Conservation (phyloP, 2,113 vertebrate genomes). For the Lasiurus borealis region DNA sequence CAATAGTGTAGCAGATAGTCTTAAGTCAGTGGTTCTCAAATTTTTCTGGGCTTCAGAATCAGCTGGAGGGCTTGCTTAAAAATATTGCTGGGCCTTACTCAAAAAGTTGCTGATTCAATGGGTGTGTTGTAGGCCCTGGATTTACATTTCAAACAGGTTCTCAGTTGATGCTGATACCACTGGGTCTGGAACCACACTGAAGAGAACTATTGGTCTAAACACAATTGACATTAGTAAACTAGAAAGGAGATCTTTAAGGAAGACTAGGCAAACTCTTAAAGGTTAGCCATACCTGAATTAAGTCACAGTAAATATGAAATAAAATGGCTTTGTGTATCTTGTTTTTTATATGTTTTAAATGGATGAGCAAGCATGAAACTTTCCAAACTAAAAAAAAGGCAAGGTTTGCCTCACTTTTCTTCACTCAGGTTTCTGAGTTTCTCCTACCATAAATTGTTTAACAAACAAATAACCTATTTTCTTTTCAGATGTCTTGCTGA, state of each 20-base stretch:
- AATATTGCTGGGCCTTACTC: neutral
- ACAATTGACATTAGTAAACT: conserved; percentile 20
- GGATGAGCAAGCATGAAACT: neutral
- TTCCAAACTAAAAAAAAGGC: neutral
- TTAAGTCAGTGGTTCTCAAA: neutral
- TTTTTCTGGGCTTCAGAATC: neutral
- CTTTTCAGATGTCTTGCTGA: conserved; percentile 3
- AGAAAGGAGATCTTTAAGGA: conserved; percentile 24
- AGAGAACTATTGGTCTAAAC: conserved; percentile 14
- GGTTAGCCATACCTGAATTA: conserved; percentile 3
- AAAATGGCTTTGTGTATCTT: conserved; percentile 20
- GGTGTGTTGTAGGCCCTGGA: neutral
- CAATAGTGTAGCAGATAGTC: neutral
- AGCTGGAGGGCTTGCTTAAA: neutral
- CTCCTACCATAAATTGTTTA: neutral
- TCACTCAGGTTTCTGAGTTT: neutral
- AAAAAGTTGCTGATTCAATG: neutral
- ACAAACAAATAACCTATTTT: conserved; percentile 12
- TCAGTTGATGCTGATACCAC: neutral
- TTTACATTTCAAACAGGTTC: conserved; percentile 12
- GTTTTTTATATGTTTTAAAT: conserved; percentile 18
- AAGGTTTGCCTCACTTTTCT: neutral
- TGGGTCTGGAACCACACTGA: neutral
- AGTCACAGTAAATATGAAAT: neutral
- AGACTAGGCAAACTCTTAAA: neutral